These are phyloP conservation scores for Leuctra nigra DNA, from an alignment of 2,888 invertebrate species.

Conservation along the genomic window DNA sequence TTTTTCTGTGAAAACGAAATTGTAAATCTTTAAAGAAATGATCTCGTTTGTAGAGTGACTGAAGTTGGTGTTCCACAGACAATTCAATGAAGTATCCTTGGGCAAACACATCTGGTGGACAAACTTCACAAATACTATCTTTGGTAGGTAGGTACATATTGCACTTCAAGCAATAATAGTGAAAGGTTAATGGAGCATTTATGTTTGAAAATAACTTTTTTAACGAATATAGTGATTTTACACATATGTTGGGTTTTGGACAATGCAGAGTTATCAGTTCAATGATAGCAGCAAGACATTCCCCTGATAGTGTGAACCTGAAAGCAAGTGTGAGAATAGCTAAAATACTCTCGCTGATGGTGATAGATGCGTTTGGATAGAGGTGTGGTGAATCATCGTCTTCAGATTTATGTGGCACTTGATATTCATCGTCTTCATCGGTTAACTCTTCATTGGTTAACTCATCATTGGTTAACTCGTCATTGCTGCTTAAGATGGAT, in stretches of 20 bases:
- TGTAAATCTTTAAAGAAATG: constrained; percentile 1
- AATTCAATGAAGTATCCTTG: constrained; percentile 10
- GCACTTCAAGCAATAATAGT: constrained; percentile 13
- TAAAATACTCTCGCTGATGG: constrained; percentile 25
- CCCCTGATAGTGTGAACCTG: constrained; percentile 23
- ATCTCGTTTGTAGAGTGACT: neutral
- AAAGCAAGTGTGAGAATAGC: constrained; percentile 24
- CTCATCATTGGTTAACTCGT: too few species aligned
- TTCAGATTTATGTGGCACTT: too few species aligned
- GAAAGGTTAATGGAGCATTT: neutral
- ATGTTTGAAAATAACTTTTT: constrained; percentile 5
- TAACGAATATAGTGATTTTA: constrained; percentile 1
- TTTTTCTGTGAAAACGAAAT: constrained; percentile 6
- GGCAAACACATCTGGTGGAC: neutral
- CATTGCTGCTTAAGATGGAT: too few species aligned
- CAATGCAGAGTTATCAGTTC: constrained; percentile 9
- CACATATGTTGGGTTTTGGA: neutral
- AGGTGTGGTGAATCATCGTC: too few species aligned
- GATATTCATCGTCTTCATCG: too few species aligned
- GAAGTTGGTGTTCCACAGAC: constrained; percentile 2
- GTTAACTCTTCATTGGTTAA: too few species aligned
- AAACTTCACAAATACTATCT: neutral
- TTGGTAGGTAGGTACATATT: neutral
- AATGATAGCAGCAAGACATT: constrained; percentile 24
- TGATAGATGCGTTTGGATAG: constrained; percentile 24